Percentiles rank a stretch among this genome's conserved stretches.
phyloP scores from a whole-genome alignment of 2,888 invertebrate genomes.

The Aporophyla lueneburgensis region DNA sequence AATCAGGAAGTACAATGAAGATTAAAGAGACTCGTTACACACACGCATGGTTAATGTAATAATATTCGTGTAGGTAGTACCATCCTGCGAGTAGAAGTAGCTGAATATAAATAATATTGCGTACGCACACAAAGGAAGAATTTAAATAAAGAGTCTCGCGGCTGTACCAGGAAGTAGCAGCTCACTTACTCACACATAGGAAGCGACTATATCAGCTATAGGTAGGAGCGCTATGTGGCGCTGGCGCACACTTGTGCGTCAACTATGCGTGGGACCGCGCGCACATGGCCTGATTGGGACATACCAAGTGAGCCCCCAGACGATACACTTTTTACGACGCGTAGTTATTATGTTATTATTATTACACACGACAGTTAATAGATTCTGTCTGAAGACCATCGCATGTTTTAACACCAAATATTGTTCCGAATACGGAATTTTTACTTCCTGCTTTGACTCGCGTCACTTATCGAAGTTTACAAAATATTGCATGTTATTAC shows the following conservation, averaged over 20 bases:
- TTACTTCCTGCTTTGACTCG: conserved; percentile 64
- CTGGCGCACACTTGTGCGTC: conserved; percentile 88
- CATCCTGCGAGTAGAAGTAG: conserved; percentile 80
- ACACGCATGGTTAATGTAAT: conserved; percentile 85
- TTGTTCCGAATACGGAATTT: conserved; percentile 57
- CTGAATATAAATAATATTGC: conserved; percentile 88
- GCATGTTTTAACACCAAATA: conserved; percentile 48
- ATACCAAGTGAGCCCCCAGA: conserved; percentile 89
- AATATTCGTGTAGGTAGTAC: conserved; percentile 84
- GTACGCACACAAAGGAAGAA: conserved; percentile 87
- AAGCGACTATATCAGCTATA: conserved; percentile 75
- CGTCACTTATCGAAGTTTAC: conserved; percentile 57
- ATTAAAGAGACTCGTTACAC: conserved; percentile 88
- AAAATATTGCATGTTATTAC: conserved; percentile 62
- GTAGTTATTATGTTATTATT: conserved; percentile 70
- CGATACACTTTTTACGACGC: conserved; percentile 88
- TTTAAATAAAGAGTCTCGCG: conserved; percentile 90
- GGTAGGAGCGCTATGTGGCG: conserved; percentile 84
- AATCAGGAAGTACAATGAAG: conserved; percentile 91
- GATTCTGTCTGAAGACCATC: conserved; percentile 47
- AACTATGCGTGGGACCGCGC: conserved; percentile 89
- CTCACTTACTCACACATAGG: conserved; percentile 85
- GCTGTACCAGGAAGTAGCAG: conserved; percentile 90
- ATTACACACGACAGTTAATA: conserved; percentile 77
- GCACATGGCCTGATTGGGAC: conserved; percentile 90